A percentile compares a stretch with the other conserved stretches of the same genome.
These are phyloP conservation scores for Raillietiella orientalis DNA, from an alignment of 2,888 invertebrate genomes.

Conservation along the genomic window DNA sequence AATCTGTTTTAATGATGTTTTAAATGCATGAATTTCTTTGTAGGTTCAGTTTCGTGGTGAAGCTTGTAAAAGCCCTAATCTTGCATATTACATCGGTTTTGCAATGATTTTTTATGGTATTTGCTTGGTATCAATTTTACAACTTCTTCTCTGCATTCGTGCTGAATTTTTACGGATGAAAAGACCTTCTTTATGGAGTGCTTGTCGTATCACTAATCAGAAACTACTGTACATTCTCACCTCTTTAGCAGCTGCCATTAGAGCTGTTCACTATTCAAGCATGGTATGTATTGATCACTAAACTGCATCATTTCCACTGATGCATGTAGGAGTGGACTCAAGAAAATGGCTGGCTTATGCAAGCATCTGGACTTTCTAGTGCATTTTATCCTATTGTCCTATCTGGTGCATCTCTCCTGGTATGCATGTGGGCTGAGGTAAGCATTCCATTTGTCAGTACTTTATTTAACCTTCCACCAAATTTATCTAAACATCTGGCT, in stretches of 20 bases:
- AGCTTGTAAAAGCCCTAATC: slow-evolving; percentile 44
- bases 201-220: slow-evolving; percentile 59
- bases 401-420: slow-evolving; percentile 59
- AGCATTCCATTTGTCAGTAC: slow-evolving; percentile 12
- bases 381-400: slow-evolving; percentile 65
- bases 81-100: slow-evolving; percentile 32
- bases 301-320: too few relatives aligned
- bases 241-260: slow-evolving; percentile 45
- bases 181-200: slow-evolving; percentile 40
- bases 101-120: slow-evolving; percentile 39
- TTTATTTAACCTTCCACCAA: too few relatives aligned
- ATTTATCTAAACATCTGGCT: not conserved
- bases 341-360: slow-evolving; percentile 21
- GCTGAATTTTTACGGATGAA: slow-evolving; percentile 51
- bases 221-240: slow-evolving; percentile 61
- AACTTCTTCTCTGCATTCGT: slow-evolving; percentile 46
- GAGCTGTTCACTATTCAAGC: slow-evolving; percentile 64
- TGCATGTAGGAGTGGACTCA: too few relatives aligned
- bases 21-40: slow-evolving; percentile 7
- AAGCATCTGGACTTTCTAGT: slow-evolving; percentile 54
- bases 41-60: slow-evolving; percentile 40
- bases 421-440: slow-evolving; percentile 83
- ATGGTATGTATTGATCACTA: slow-evolving; percentile 27
- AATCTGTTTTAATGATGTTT: slow-evolving; percentile 1
- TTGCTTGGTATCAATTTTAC: slow-evolving; percentile 48